Evolutionary conservation across 2,888 invertebrate species (phyloP), one percentile per base, ranked within the genome.

Genomic region (Hydroisotoma schaefferi): DNA sequence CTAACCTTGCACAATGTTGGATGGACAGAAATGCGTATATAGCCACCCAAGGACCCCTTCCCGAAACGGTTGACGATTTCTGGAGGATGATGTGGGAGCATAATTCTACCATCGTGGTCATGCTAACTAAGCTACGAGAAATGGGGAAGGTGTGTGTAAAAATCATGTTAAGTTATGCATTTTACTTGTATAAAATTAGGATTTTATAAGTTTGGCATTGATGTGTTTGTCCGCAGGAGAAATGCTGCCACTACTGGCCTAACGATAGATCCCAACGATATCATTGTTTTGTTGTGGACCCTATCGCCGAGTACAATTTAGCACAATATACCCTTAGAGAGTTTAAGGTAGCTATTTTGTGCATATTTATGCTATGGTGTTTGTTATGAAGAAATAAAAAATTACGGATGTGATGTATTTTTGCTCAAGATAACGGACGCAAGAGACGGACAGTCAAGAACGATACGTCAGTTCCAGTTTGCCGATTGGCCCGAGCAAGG

Each of bases 31-130:
- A 88, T 65, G 97, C 97, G 1, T 99, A 99, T 77, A 94, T 99
- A 67, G 98, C 97, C 4, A 90, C 64, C 4, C 64, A 62, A 57
- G 98, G 97, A n/a, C 97, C 99, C 0, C 79, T 98, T 59, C 86
- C 88, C 54, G 94, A 98, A 75, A 98, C 98, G 0, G 92, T 94
- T 0, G 97, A 97, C 74, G 99, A 99, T 77, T 92, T 99, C 78
- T 99, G 99, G 99, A 83, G 98, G 63, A 98, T 98, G 97, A 82
- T 99, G 44, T 99, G 99, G 99, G 98, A 99, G 76, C 97, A 98
- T 77, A 98, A 99, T 77, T 97, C 97, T 1, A 97, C 95, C 40
- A 98, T 99, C 76, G 90, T 99, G 68, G 99, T 99, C 27, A 99
- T 99, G 97, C 80, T 99, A 73, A 98, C 97, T 18, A 97, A 97